These are phyloP conservation scores for Polydesmus complanatus DNA, from an alignment of 2,888 invertebrate species.

Conservation along the genomic window DNA sequence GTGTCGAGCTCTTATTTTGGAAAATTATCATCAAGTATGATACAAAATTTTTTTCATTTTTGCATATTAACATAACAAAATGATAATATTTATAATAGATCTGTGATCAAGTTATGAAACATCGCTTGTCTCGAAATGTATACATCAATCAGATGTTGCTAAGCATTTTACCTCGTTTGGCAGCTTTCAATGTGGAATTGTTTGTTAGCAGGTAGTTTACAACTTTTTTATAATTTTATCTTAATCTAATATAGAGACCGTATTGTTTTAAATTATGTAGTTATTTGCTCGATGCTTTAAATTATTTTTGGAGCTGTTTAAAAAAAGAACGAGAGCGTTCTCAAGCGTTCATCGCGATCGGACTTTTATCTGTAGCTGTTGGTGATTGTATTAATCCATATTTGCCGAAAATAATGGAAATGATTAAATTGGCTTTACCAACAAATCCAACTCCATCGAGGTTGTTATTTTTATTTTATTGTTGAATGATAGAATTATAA, in stretches of 20 bases:
- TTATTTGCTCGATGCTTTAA: slow-evolving; percentile 59
- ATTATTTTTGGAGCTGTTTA: slow-evolving; percentile 59
- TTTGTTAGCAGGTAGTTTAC: slow-evolving; percentile 50
- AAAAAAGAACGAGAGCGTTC: slow-evolving; percentile 72
- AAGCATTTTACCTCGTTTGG: slow-evolving; percentile 73
- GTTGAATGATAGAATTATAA: background rate
- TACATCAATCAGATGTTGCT: slow-evolving; percentile 78
- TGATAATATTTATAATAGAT: slow-evolving; percentile 26
- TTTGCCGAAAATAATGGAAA: slow-evolving; percentile 71
- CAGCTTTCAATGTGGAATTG: slow-evolving; percentile 73
- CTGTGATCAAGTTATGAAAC: slow-evolving; percentile 55
- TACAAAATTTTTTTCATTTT: too few relatives aligned
- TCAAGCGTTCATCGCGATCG: slow-evolving; percentile 77
- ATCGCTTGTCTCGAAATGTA: slow-evolving; percentile 53
- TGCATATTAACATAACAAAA: too few relatives aligned
- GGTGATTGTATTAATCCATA: slow-evolving; percentile 64
- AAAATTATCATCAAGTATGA: slow-evolving; percentile 56
- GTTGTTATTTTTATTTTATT: slow-evolving; percentile 21
- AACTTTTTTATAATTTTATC: background rate
- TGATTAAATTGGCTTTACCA: slow-evolving; percentile 60
- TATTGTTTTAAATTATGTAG: slow-evolving; percentile 23
- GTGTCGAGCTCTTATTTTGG: slow-evolving; percentile 63
- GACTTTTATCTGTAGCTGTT: slow-evolving; percentile 77
- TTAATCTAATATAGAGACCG: slow-evolving; percentile 10
- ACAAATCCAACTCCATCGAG: slow-evolving; percentile 34